Evolutionary conservation across 1,140 invertebrate species (phyloP).

Genomic region (Neotoxoptera formosana): DNA sequence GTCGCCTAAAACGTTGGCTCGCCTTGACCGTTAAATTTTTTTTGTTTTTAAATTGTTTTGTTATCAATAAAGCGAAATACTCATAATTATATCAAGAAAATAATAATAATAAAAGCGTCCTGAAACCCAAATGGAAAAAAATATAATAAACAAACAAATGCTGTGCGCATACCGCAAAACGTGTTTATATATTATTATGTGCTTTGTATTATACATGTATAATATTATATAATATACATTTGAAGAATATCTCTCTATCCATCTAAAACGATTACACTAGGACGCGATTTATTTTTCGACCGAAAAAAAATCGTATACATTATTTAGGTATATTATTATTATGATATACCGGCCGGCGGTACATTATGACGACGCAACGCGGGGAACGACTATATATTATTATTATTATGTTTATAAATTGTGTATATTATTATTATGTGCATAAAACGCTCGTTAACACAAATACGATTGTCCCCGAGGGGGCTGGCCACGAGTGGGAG

Average conservation of each 20-base stretch:
- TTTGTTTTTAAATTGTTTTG: neutral
- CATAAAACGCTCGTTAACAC: neutral
- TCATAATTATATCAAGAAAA: neutral
- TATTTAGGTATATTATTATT: neutral
- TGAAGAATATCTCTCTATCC: conserved; percentile 16
- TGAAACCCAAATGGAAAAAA: neutral
- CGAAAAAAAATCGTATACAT: neutral
- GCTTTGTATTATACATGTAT: neutral
- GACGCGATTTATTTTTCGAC: neutral
- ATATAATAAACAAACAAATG: conserved; percentile 13
- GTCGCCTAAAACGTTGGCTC: neutral
- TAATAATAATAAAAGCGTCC: neutral
- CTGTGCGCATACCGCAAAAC: neutral
- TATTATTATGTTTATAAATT: neutral
- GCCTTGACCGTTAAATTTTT: neutral
- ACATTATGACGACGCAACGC: neutral
- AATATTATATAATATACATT: neutral
- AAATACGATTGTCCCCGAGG: neutral
- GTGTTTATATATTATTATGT: neutral
- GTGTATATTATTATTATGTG: neutral
- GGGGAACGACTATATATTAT: neutral
- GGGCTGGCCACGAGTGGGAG: neutral
- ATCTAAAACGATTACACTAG: neutral
- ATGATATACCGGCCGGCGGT: neutral
- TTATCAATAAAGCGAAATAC: neutral